Base-by-base conservation (phyloP, 1,140 invertebrate genomes). In the Sarcophaga bullata region DNA sequence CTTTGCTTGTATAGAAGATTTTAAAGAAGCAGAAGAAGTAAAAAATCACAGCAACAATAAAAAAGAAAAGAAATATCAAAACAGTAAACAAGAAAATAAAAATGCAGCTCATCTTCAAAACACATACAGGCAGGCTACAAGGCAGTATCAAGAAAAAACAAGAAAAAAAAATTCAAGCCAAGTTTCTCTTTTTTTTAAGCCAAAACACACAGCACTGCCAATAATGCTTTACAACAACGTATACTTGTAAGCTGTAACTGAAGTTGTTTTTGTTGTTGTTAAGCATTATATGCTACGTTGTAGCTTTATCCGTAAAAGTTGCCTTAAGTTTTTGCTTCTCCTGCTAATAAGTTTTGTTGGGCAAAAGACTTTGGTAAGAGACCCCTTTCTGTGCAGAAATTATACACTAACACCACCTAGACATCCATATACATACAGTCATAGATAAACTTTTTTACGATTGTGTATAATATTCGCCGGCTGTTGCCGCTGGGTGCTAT, bases 221-320 rank as follows among this genome's bases (percentile, higher is more conserved):
- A 37, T n/a, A 50, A 19, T 50, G 48, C 13, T 50, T 50, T 78
- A 19, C 58, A 68, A 25, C 62, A 68, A 68, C 62, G 19, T 8
- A 19, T 68, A 9, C 48, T 11, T 72, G 62, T 25, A n/a, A n/a
- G n/a, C n/a, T 6, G 19, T 25, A 4, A 15, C 6, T 68, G 47
- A n/a, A 8, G 3, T 17, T 25, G 17, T 50, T 52, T 37, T 50
- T 78, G 8, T 49, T 6, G 49, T 49, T 49, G 73, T 76, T 13
- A 49, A 50, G 49, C 75, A 50, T 17, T 76, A 7, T 6, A 76
- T n/a, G 50, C n/a, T 48, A 78, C 75, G 25, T 37, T 37, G 25
- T 37, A 78, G 75, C 75, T 78, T 78, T 78, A 78, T 52, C 75
- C 75, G 49, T 25, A 78, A 68, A 78, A 48, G 50, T 78, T 78